Conservation (phyloP, 2,888 invertebrate species). For the Eristalinus aeneus region DNA sequence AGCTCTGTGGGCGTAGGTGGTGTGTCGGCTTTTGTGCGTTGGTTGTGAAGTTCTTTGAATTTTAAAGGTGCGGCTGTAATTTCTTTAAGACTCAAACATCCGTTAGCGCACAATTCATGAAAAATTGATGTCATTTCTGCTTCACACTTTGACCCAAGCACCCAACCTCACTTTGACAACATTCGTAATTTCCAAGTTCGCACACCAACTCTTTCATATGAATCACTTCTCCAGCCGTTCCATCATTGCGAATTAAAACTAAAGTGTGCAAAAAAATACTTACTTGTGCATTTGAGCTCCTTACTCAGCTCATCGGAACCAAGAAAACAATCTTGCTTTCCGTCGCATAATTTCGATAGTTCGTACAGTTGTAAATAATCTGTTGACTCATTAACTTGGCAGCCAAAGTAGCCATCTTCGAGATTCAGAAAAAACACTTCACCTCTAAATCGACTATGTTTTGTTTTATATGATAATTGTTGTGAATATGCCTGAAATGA, state of each 20-base stretch:
- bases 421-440: slow-evolving; percentile 98
- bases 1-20: not conserved
- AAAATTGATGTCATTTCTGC: no score
- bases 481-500: slow-evolving; percentile 82
- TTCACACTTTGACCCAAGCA: no score
- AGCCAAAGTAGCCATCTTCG: slow-evolving; percentile 98
- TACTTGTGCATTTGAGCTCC: slow-evolving; percentile 97
- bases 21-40: not conserved
- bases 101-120: no score
- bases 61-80: not conserved
- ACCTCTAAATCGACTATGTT: slow-evolving; percentile 86
- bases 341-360: slow-evolving; percentile 96
- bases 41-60: not conserved
- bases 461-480: slow-evolving; percentile 86
- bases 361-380: slow-evolving; percentile 97
- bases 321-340: slow-evolving; percentile 93
- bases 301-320: slow-evolving; percentile 94
- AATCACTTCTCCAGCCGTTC: not conserved
- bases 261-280: slow-evolving; percentile 80
- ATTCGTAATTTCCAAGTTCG: slow-evolving; percentile 5
- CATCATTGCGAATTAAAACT: no score
- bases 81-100: no score
- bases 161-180: not conserved
- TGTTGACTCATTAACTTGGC: slow-evolving; percentile 97
- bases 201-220: slow-evolving; percentile 2